phyloP scores from a whole-genome alignment of 2,888 invertebrate species.

The Hemithea aestivaria region DNA sequence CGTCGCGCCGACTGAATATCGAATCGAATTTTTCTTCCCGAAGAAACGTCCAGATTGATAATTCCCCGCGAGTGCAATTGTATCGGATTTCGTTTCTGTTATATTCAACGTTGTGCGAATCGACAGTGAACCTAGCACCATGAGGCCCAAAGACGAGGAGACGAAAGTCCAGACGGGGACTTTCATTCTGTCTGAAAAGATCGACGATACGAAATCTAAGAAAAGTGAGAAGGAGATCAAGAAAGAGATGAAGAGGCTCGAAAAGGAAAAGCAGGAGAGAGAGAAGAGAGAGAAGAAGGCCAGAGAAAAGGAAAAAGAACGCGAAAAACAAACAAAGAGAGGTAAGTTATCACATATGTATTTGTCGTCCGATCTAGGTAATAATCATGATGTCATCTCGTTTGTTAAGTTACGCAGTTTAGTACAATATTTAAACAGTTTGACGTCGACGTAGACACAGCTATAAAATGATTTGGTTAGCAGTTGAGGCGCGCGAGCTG shows the following conservation, averaged over 20 bases:
- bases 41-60: slow-evolving; percentile 48
- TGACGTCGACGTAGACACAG: slow-evolving; percentile 24
- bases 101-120: slow-evolving; percentile 49
- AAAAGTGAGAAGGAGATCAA: slow-evolving; percentile 72
- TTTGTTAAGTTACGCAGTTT: slow-evolving; percentile 37
- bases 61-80: slow-evolving; percentile 51
- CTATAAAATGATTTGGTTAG: slow-evolving; percentile 42
- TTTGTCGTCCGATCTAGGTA: slow-evolving; percentile 12
- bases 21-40: slow-evolving; percentile 52
- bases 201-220: slow-evolving; percentile 71
- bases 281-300: slow-evolving; percentile 75
- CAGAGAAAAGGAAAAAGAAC: slow-evolving; percentile 72
- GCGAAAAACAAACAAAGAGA: slow-evolving; percentile 66
- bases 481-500: slow-evolving; percentile 13
- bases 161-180: slow-evolving; percentile 69
- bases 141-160: slow-evolving; percentile 73
- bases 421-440: slow-evolving; percentile 9
- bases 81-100: slow-evolving; percentile 49
- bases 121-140: slow-evolving; percentile 30
- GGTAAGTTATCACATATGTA: slow-evolving; percentile 39
- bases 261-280: slow-evolving; percentile 71
- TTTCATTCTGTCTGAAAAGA: slow-evolving; percentile 79
- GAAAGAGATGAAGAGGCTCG: slow-evolving; percentile 73
- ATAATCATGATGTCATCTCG: slow-evolving; percentile 58
- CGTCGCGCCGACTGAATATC: slow-evolving; percentile 45